These are phyloP conservation scores for Ips typographus DNA, from an alignment of 1,140 invertebrate genomes.

Conservation along the genomic window DNA sequence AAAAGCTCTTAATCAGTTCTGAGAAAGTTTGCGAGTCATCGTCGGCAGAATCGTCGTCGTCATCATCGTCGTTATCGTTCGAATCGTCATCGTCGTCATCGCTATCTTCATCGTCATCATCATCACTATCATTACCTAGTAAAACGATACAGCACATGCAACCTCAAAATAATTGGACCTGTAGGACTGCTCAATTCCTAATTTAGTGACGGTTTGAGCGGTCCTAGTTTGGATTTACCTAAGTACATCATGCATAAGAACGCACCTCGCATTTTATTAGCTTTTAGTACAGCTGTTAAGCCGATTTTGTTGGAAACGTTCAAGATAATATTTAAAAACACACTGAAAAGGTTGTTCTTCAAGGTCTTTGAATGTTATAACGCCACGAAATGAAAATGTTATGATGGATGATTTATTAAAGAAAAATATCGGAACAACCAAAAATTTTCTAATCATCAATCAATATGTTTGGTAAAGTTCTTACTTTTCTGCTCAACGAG, in stretches of 20 bases:
- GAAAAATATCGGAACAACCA: no score
- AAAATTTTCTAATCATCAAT: background rate
- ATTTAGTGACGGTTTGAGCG: constrained; percentile 4
- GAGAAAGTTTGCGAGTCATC: constrained; percentile 20
- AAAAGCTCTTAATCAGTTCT: constrained; percentile 41
- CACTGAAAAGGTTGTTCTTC: no score
- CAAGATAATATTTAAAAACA: no score
- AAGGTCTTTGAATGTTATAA: background rate
- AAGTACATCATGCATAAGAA: constrained; percentile 41
- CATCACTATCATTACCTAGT: constrained; percentile 53
- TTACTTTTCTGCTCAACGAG: constrained; percentile 94
- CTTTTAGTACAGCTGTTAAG: constrained; percentile 31
- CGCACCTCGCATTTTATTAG: constrained; percentile 40
- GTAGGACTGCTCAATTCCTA: constrained; percentile 22
- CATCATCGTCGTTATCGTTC: constrained; percentile 56
- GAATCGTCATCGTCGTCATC: constrained; percentile 58
- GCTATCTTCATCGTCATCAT: constrained; percentile 56
- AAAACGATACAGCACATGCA: constrained; percentile 51
- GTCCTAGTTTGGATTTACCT: constrained; percentile 9
- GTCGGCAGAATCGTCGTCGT: constrained; percentile 43
- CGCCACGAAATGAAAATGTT: background rate
- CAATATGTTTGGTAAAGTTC: constrained; percentile 48
- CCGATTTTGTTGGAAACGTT: constrained; percentile 20
- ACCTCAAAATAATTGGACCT: constrained; percentile 28
- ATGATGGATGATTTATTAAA: background rate